These are phyloP conservation scores for Leguminivora glycinivorella DNA, from an alignment of 1,140 invertebrate species.

Conservation along the genomic window DNA sequence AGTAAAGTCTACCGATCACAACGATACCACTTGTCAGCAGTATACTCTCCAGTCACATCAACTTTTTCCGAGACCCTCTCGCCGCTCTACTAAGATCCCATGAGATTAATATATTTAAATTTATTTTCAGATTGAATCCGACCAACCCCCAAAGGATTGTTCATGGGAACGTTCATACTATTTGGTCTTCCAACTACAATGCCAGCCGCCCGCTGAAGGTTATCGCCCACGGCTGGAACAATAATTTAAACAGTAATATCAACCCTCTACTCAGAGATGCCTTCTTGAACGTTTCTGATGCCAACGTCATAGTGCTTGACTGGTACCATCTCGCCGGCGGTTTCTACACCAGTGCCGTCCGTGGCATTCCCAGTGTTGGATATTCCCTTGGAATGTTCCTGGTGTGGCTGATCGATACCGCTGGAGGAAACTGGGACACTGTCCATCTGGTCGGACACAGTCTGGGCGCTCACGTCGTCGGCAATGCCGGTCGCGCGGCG, in stretches of 20 bases:
- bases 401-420: constrained; percentile 59
- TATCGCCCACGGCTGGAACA: constrained; percentile 59
- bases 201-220: constrained; percentile 42
- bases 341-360: constrained; percentile 71
- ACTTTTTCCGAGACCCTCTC: no score
- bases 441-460: constrained; percentile 94
- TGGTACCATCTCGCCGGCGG: constrained; percentile 80
- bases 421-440: constrained; percentile 65
- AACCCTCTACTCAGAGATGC: constrained; percentile 31
- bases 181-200: constrained; percentile 48
- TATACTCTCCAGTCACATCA: no score
- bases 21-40: no score
- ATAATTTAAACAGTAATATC: constrained; percentile 43
- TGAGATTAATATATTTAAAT: no score
- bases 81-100: no score
- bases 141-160: constrained; percentile 46
- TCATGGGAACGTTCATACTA: constrained; percentile 45
- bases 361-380: constrained; percentile 70
- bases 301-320: constrained; percentile 83
- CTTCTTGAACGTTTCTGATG: constrained; percentile 50
- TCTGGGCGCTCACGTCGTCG: constrained; percentile 92
- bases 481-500: constrained; percentile 81
- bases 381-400: constrained; percentile 68
- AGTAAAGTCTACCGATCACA: no score
- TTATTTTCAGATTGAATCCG: constrained; percentile 47